Evolutionary conservation across 2,113 vertebrate species (phyloP), one percentile per base, ranked within the genome.

Genomic region (Aix galericulata): DNA sequence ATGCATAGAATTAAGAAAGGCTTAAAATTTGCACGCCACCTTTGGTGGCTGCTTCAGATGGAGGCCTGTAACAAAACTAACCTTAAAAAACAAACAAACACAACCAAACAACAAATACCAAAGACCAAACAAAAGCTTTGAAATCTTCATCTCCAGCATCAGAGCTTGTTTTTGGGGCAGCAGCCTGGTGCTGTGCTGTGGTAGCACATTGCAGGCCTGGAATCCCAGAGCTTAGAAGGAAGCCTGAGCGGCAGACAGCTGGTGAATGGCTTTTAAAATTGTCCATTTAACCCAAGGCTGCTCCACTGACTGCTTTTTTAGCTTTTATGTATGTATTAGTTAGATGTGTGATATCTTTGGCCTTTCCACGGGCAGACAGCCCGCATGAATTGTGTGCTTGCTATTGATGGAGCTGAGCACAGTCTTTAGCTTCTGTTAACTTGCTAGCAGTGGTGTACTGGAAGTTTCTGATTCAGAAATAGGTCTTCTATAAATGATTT

Each of bases 401-500:
- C n/a, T 91, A 42, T 52, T 94, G 64, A 86, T 76, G n/a, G 82
- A 94, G 62, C n/a, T 9, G 78, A 52, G 60, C 72, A 29, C 38
- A 71, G 21, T 46, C 84, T 83, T 81, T 27, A 73, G 75, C 44
- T 81, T 80, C 62, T 73, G 85, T 95, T 73, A 88, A 91, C 73
- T 95, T 3, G 0, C 73, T 94, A 83, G 53, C 58, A 75, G 56
- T 83, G 71, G 80, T 6, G 34, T 92, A 36, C 86, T 96, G 63
- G 72, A 95, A 95, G 94, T 91, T 89, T 93, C 76, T 85, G 64
- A 92, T 93, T 82, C 86, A 94, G 86, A 97, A 97, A 88, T 92
- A 95, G 77, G 89, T 92, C 90, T 97, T 92, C 79, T 94, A 83
- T 95, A 93, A 97, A 91, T 95, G 74, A 97, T 96, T 97, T 93